phyloP scores from a whole-genome alignment of 2,888 invertebrate genomes.

The Xanthia icteritia region DNA sequence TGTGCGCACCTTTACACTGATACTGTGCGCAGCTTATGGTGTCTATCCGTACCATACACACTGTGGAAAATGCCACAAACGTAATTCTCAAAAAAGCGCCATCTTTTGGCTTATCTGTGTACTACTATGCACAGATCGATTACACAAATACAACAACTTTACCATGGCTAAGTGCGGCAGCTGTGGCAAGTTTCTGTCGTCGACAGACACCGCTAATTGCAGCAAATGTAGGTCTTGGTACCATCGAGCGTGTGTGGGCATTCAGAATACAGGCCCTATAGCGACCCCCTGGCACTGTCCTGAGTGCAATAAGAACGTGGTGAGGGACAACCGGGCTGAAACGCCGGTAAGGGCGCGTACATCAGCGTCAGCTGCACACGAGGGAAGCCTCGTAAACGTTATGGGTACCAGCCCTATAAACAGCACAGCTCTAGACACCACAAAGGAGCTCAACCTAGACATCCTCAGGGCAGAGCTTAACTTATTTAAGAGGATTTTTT shows the following conservation, averaged over 20 bases:
- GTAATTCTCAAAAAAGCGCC: too few species aligned
- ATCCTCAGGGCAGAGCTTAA: neutral
- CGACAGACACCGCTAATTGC: neutral
- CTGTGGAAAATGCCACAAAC: too few species aligned
- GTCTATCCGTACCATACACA: too few species aligned
- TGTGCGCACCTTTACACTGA: too few species aligned
- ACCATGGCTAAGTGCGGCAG: too few species aligned
- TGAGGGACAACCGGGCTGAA: neutral
- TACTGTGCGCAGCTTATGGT: too few species aligned
- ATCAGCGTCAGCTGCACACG: neutral
- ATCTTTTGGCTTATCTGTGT: too few species aligned
- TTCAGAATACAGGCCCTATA: too few species aligned
- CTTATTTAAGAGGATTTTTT: neutral
- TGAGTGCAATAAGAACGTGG: too few species aligned
- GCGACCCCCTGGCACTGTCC: too few species aligned
- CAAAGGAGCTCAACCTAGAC: constrained; percentile 8
- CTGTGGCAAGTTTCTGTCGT: neutral
- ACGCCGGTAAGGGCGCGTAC: neutral
- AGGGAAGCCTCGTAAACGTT: neutral
- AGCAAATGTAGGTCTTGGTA: neutral
- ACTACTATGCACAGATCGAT: too few species aligned
- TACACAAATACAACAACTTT: neutral
- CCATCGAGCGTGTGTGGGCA: neutral
- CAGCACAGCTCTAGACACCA: neutral
- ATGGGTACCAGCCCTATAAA: constrained; percentile 1